Evolutionary conservation across 2,113 vertebrate genomes (phyloP), one percentile per base, ranked within the genome.

Genomic region (Pholis gunnellus): DNA sequence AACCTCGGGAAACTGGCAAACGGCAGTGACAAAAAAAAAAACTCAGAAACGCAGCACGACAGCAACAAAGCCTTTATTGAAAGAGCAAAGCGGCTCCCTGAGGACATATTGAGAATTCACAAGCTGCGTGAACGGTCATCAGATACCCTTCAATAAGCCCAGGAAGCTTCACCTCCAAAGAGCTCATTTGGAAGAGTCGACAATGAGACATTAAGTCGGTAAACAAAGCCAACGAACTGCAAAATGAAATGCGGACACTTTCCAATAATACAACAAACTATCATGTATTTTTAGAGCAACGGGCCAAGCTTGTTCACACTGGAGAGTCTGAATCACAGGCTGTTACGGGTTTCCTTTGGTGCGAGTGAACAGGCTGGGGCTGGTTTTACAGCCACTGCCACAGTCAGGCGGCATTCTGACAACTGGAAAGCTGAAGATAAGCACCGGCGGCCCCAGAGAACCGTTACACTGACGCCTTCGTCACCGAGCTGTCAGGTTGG

Each of bases 121-220:
- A 25, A 80, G 77, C 68, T 38, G 46, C 50, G 18, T 68, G 74
- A 78, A 44, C n/a, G 75, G 61, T 76, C 75, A 52, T 57, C 67
- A 25, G 40, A 65, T 4, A 2, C 27, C 13, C 11, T 52, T 22
- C 59, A 70, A 78, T 25, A 50, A 60, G 40, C 67, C 40, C 66
- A 18, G 6, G 52, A 78, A 65, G 50, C 40, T 0, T 0, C 22
- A 6, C 34, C 57, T 71, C 20, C n/a, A n/a, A 61, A 25, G 34
- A 22, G 27, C 59, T 40, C n/a, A 70, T 59, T 44, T 52, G 34
- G 36, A 71, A 44, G 57, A 56, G 61, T 18, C 17, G 61, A 36
- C 67, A 52, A 29, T 44, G 13, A 72, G 34, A 64, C 38, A 57
- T 72, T 63, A 54, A 40, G 17, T 72, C 42, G 1, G 9, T 48